Conservation (phyloP, 2,797 vertebrate genomes). For the Melanotaenia pygmaea region DNA sequence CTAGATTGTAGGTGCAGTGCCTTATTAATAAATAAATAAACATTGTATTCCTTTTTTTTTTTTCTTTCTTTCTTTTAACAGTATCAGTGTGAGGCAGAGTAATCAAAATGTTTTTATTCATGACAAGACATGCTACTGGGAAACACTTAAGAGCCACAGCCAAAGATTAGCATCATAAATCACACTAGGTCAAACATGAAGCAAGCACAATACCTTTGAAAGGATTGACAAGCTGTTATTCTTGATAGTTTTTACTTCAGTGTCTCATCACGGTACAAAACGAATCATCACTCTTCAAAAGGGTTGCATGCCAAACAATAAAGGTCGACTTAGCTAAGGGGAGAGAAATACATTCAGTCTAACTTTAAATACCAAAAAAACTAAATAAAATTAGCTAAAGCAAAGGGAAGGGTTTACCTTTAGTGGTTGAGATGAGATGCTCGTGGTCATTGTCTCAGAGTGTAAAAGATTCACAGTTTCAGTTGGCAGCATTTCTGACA, state of each 20-base stretch:
- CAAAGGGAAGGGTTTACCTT: conserved; percentile 54
- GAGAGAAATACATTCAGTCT: background rate
- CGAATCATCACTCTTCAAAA: background rate
- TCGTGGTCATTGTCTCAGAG: conserved; percentile 25
- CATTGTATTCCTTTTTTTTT: background rate
- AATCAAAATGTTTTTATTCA: background rate
- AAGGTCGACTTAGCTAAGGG: background rate
- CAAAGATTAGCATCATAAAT: conserved; percentile 21
- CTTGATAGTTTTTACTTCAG: background rate
- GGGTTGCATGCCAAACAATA: background rate
- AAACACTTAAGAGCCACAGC: background rate
- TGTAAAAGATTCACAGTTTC: conserved; percentile 12
- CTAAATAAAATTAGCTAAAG: background rate
- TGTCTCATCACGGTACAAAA: conserved; percentile 6
- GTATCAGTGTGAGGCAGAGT: background rate
- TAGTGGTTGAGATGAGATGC: conserved; percentile 8
- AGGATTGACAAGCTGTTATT: conserved; percentile 7
- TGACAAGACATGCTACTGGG: background rate
- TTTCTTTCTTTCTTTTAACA: background rate
- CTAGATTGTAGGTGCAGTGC: background rate
- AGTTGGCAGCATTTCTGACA: conserved; percentile 39
- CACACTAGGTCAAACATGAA: conserved; percentile 24
- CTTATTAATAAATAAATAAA: background rate
- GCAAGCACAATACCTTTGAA: conserved; percentile 24
- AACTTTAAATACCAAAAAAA: background rate